Conservation (phyloP, 2,888 invertebrate species). For the Therioaphis trifolii region DNA sequence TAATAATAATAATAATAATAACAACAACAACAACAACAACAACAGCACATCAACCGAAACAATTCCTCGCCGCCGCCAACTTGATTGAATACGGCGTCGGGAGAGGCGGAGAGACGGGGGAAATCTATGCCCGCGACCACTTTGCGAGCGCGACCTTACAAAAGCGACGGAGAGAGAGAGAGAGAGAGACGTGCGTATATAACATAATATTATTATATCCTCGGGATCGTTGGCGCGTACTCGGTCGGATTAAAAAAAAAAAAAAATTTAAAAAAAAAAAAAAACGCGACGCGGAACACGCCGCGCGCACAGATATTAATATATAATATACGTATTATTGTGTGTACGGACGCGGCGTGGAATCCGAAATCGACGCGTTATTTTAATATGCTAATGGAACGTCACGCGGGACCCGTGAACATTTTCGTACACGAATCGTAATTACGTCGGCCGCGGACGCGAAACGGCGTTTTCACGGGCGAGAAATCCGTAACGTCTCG, state of each 20-base stretch:
- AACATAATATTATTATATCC: too few relatives aligned
- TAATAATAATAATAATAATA: neutral
- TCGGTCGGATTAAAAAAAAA: neutral
- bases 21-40: too few relatives aligned
- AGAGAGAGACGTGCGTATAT: too few relatives aligned
- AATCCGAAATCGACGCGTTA: neutral
- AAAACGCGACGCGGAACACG: too few relatives aligned
- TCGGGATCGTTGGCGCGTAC: neutral
- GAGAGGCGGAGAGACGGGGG: neutral
- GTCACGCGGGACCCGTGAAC: neutral
- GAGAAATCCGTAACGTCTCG: too few relatives aligned
- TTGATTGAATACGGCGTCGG: neutral
- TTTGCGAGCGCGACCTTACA: neutral
- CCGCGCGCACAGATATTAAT: too few relatives aligned
- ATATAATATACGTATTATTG: too few relatives aligned
- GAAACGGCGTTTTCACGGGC: too few relatives aligned
- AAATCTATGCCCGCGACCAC: neutral
- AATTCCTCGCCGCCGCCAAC: neutral
- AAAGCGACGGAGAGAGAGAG: too few relatives aligned
- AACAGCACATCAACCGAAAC: neutral
- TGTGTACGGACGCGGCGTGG: neutral
- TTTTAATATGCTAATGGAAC: neutral
- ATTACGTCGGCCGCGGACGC: too few relatives aligned
- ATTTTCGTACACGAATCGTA: neutral
- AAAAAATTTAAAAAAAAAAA: neutral